Conservation (phyloP, 30 jellyfish, hydroid and myxozoan species). For the Chrysaora quinquecirrha region DNA sequence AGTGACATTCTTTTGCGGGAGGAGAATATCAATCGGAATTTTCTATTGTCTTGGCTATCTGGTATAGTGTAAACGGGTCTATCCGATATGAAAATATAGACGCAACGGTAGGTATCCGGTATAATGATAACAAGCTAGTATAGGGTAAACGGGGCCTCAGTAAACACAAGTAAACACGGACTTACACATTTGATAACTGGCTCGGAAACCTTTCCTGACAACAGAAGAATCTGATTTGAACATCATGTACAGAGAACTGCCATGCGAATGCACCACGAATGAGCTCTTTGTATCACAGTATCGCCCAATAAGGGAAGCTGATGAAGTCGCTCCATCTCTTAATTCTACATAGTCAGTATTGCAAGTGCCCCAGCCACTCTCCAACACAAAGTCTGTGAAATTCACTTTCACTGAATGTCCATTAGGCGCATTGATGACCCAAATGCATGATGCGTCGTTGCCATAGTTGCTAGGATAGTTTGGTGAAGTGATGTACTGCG, state of each 20-base stretch:
- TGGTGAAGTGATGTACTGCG: slow-evolving; percentile 52
- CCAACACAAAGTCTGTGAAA: slow-evolving; percentile 53
- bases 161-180: too few relatives aligned
- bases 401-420: slow-evolving; percentile 50
- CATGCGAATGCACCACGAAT: slow-evolving; percentile 14
- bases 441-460: slow-evolving; percentile 42
- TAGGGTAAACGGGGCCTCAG: too few relatives aligned
- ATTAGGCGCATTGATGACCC: slow-evolving; percentile 54
- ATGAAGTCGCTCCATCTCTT: slow-evolving; percentile 65
- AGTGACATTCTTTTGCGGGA: too few relatives aligned
- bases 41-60: too few relatives aligned
- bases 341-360: slow-evolving; percentile 41
- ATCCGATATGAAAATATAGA: too few relatives aligned
- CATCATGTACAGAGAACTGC: slow-evolving; percentile 37
- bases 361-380: slow-evolving; percentile 43
- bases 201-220: slow-evolving; percentile 56
- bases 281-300: slow-evolving; percentile 40
- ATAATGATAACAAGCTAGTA: too few relatives aligned
- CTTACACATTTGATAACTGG: slow-evolving; percentile 55
- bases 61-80: too few relatives aligned
- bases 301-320: slow-evolving; percentile 42
- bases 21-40: too few relatives aligned
- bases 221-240: slow-evolving; percentile 44
- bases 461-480: slow-evolving; percentile 71
- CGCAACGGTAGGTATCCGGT: too few relatives aligned